A percentile compares a stretch with the other conserved stretches of the same genome.
phyloP scores from a whole-genome alignment of 2,888 invertebrate genomes.

The Parnassius glacialis region DNA sequence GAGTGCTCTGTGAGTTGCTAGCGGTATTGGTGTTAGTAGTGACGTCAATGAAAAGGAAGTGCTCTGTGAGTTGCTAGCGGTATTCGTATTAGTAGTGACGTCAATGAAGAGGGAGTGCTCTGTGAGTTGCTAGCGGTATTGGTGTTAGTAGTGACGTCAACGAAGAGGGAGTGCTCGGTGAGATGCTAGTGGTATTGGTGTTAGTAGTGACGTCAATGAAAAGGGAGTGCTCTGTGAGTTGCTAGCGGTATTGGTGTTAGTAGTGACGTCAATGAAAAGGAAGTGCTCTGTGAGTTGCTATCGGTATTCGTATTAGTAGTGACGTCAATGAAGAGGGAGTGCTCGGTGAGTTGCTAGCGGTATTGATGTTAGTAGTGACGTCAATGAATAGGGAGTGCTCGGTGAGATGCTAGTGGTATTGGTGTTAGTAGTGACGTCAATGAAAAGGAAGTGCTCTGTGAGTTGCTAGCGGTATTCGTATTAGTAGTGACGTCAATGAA shows the following conservation, averaged over 20 bases:
- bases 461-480: conserved; percentile 13
- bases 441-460: conserved; percentile 91
- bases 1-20: conserved; percentile 82
- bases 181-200: conserved; percentile 14
- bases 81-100: conserved; percentile 71
- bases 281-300: conserved; percentile 82
- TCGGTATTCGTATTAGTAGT: no score
- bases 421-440: conserved; percentile 86
- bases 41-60: conserved; percentile 93
- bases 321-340: conserved; percentile 93
- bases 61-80: conserved; percentile 66
- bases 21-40: no score
- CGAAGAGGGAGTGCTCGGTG: conserved; percentile 91
- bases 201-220: conserved; percentile 90
- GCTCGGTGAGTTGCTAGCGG: conserved; percentile 66
- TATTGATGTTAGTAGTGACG: conserved; percentile 71
- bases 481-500: conserved; percentile 90
- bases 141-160: conserved; percentile 86
- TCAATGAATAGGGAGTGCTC: conserved; percentile 93
- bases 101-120: conserved; percentile 93
- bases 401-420: conserved; percentile 45
- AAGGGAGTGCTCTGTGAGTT: conserved; percentile 87
- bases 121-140: conserved; percentile 44
- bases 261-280: conserved; percentile 92
- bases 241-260: no score